A percentile compares a stretch with the other conserved stretches of the same genome.
Evolutionary conservation across 1,140 invertebrate genomes (phyloP).

Genomic region (Musca vetustissima): DNA sequence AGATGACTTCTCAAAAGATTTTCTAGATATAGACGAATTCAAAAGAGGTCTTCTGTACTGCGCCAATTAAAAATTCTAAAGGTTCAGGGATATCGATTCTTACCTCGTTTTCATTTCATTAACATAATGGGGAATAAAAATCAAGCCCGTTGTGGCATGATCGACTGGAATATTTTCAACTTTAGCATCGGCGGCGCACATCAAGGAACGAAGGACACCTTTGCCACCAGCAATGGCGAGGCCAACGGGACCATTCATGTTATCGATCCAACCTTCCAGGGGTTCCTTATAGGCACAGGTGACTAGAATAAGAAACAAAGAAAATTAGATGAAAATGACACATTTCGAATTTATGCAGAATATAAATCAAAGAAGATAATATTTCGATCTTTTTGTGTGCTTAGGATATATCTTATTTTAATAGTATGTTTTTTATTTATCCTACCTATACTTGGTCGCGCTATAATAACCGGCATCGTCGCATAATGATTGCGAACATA

Average conservation of each 20-base stretch:
- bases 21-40: too few species aligned
- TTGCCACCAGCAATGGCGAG: slow-evolving; percentile 69
- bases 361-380: too few species aligned
- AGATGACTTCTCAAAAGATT: too few species aligned
- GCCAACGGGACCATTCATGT: slow-evolving; percentile 74
- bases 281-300: slow-evolving; percentile 58
- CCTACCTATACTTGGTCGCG: slow-evolving; percentile 72
- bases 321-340: background rate
- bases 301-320: too few species aligned
- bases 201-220: slow-evolving; percentile 83
- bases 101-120: slow-evolving; percentile 38
- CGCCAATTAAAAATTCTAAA: too few species aligned
- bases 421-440: too few species aligned
- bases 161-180: slow-evolving; percentile 89
- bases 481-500: slow-evolving; percentile 65
- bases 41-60: too few species aligned
- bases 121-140: slow-evolving; percentile 63
- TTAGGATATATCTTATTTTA: too few species aligned
- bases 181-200: slow-evolving; percentile 63
- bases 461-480: slow-evolving; percentile 65
- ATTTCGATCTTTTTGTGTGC: too few species aligned
- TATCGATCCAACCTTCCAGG: slow-evolving; percentile 87
- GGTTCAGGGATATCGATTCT: too few species aligned
- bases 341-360: background rate
- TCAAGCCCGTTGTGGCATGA: slow-evolving; percentile 78